A percentile compares a stretch with the other conserved stretches of the same genome.
These are phyloP conservation scores for Drosophila subsilvestris DNA, from an alignment of 2,888 invertebrate species.

Conservation along the genomic window DNA sequence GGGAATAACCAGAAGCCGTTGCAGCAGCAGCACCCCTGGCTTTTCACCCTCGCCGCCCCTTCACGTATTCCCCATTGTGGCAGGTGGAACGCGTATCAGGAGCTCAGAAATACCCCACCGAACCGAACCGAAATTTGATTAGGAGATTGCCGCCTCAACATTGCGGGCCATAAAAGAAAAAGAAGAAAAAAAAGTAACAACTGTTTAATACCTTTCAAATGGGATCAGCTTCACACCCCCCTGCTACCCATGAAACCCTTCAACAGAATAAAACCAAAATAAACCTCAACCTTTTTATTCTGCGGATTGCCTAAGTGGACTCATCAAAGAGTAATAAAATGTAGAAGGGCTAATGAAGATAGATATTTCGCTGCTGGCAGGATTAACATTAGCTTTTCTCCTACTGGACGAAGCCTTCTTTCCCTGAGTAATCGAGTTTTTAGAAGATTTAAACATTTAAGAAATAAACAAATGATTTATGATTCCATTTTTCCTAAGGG, in stretches of 20 bases:
- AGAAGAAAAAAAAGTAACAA: slow-evolving; percentile 12
- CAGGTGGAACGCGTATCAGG: slow-evolving; percentile 12
- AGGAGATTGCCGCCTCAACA: slow-evolving; percentile 16
- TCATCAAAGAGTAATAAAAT: slow-evolving; percentile 6
- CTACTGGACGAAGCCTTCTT: too few species aligned
- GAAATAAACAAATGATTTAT: too few species aligned
- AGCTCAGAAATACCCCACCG: slow-evolving; percentile 4
- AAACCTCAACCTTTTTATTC: neutral
- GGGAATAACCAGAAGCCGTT: slow-evolving; percentile 63
- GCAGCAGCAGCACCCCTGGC: slow-evolving; percentile 15
- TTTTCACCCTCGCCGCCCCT: neutral
- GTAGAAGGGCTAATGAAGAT: neutral
- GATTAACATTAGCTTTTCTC: neutral
- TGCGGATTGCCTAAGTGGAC: slow-evolving; percentile 15
- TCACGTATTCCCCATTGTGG: slow-evolving; percentile 14
- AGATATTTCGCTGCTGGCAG: neutral
- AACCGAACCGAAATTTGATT: slow-evolving; percentile 38
- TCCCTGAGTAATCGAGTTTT: too few species aligned
- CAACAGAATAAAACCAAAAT: neutral
- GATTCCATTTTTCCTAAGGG: too few species aligned
- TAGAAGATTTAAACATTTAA: too few species aligned
- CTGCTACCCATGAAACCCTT: neutral
- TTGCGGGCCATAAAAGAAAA: slow-evolving; percentile 27
- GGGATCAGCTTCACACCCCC: slow-evolving; percentile 10
- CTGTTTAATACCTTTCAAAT: slow-evolving; percentile 10